Percentiles rank a stretch among this genome's conserved stretches.
Conservation (phyloP, 1,140 invertebrate species). For the Listronotus bonariensis region DNA sequence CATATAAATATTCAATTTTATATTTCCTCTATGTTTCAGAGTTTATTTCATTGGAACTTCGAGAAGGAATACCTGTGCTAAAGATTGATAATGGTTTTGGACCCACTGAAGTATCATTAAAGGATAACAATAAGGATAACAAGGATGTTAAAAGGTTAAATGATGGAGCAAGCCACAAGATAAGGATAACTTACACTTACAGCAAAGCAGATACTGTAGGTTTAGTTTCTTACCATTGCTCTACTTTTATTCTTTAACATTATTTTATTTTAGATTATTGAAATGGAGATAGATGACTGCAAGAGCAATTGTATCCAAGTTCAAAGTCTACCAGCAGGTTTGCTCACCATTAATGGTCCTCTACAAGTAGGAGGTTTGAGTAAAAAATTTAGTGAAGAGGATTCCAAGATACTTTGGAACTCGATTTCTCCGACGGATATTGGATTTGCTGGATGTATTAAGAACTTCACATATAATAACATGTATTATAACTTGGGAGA, state of each 20-base stretch:
- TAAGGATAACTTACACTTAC: constrained; percentile 58
- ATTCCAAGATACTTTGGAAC: constrained; percentile 62
- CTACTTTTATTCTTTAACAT: constrained; percentile 1
- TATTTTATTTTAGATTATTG: constrained; percentile 62
- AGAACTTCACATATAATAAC: constrained; percentile 81
- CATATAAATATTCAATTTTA: no score
- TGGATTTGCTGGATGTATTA: constrained; percentile 83
- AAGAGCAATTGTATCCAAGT: constrained; percentile 73
- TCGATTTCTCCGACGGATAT: constrained; percentile 67
- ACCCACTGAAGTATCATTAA: constrained; percentile 56
- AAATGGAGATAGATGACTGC: constrained; percentile 79
- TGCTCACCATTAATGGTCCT: constrained; percentile 86
- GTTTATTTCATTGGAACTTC: constrained; percentile 89
- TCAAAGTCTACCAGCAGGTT: constrained; percentile 71
- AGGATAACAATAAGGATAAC: constrained; percentile 56
- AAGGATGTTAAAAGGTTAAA: constrained; percentile 67
- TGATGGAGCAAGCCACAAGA: constrained; percentile 78
- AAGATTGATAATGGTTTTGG: constrained; percentile 91
- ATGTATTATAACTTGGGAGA: constrained; percentile 77
- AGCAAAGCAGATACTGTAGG: constrained; percentile 18
- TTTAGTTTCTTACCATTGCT: constrained; percentile 15
- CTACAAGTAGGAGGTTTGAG: constrained; percentile 84
- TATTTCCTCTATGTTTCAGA: constrained; percentile 66
- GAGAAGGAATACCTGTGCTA: constrained; percentile 81
- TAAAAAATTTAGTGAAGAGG: constrained; percentile 60